Evolutionary conservation across 2,113 vertebrate species (phyloP), one percentile per base, ranked within the genome.

Genomic region (Caretta caretta): DNA sequence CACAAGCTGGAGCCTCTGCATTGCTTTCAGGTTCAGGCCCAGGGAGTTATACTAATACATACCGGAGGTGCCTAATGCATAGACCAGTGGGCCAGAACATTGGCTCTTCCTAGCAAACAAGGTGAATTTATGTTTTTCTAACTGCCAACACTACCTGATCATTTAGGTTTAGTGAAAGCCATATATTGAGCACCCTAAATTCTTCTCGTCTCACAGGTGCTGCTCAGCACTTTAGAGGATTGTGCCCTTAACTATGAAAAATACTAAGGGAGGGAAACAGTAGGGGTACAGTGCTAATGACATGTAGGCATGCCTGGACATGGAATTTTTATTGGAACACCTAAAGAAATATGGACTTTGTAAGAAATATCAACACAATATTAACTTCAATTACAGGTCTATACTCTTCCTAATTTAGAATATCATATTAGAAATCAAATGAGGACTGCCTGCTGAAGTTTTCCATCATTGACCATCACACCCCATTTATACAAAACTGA

Each of bases 141-240:
- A 69, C 42, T 93, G 83, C 65, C 16, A n/a, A 22, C 13, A 62
- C 38, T 0, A 96, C 51, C 29, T 53, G 0, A 0, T 89, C 31
- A 76, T 14, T 76, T 42, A 76, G 65, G 17, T 10, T 69, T n/a
- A 69, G 65, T 69, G 65, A 69, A 65, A 14, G 14, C 31, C 35
- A 8, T 84, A 79, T 24, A 54, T 0, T 5, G 48, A 54, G 0
- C 59, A 93, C n/a, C 6, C 20, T 76, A 81, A 84, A 56, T 2
- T 5, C 9, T 90, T 38, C 29, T 69, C 9, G 2, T n/a, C 87
- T 51, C n/a, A 65, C 10, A 24, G 5, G n/a, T 50, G 35, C 4
- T 1, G 1, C 13, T 17, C 1, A 1, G 24, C 51, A 4, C 0
- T 0, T 12, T 20, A 42, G n/a, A 75, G 38, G 86, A 27, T 57